Base-by-base conservation (phyloP, 2,113 vertebrate species). In the Erpornis zantholeuca region DNA sequence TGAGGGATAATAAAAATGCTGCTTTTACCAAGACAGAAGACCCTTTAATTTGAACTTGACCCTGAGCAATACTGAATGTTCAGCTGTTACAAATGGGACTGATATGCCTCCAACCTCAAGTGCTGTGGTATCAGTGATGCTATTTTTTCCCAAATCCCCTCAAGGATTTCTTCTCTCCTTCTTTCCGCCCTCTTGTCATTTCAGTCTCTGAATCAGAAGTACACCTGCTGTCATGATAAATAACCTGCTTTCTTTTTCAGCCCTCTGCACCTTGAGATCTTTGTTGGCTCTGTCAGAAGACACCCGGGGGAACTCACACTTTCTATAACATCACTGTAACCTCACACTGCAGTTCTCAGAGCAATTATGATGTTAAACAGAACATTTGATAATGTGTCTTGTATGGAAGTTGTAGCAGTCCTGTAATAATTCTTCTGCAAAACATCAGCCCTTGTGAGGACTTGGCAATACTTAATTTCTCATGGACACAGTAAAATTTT, bases 341-440 rank as follows among this genome's bases (percentile, higher is more conserved):
- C 86, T 52, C 72, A 50, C 52, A 66, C 40, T 3, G 4, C 69
- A 71, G 69, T 21, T 33, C 60, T 93, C 11, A 4, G 7, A 59
- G 90, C 54, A 88, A 59, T 88, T 75, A 68, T 44, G 72, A 96
- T 56, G 35, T 57, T 92, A 88, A 94, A 53, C 92, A 97, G 80
- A 82, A 93, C 49, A 71, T 53, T 78, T 86, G 72, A 88, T 91
- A 71, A 73, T 60, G 38, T 73, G 36, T 86, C 72, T 61, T 88
- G 75, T 45, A 81, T 33, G 60, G 86, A 95, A 91, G 86, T 95
- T 71, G 47, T 63, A 88, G 68, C 56, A 92, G 50, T 35, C 60
- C 40, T 93, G 35, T 59, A 78, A 73, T 61, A 92, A 90, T 71
- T 92, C 70, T 81, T 91, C 82, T 92, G 95, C 88, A 93, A 95